Conservation (phyloP, 2,888 invertebrate species). For the Lasioglossum oenotherae region DNA sequence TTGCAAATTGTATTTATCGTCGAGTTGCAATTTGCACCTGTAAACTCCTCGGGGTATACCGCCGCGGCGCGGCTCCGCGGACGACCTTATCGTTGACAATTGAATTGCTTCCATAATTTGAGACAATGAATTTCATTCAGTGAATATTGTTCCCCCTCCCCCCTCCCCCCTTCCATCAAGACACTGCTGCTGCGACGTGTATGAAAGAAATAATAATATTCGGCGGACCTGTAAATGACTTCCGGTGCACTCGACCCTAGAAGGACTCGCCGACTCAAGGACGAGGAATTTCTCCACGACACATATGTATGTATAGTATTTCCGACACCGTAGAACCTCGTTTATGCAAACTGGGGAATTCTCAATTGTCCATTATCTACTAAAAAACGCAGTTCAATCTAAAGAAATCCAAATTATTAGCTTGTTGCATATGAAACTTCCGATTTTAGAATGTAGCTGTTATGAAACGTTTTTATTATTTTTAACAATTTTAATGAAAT, state of each 20-base stretch:
- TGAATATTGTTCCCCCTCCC: slow-evolving; percentile 4
- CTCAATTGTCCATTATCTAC: too few species aligned
- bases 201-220: slow-evolving; percentile 10
- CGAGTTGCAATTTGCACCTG: slow-evolving; percentile 53
- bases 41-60: slow-evolving; percentile 33
- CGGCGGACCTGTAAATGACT: background rate
- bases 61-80: background rate
- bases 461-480: too few species aligned
- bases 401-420: too few species aligned
- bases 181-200: background rate
- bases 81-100: slow-evolving; percentile 42
- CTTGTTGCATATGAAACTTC: too few species aligned
- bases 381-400: too few species aligned
- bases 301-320: too few species aligned
- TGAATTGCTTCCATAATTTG: slow-evolving; percentile 37
- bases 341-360: too few species aligned
- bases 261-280: background rate
- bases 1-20: slow-evolving; percentile 63
- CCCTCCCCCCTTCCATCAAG: too few species aligned
- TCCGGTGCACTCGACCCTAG: background rate
- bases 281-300: background rate
- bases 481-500: too few species aligned
- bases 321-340: too few species aligned
- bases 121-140: slow-evolving; percentile 40
- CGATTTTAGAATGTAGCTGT: too few species aligned